Conservation (phyloP, 2,113 vertebrate species). For the Pluvianellus socialis region DNA sequence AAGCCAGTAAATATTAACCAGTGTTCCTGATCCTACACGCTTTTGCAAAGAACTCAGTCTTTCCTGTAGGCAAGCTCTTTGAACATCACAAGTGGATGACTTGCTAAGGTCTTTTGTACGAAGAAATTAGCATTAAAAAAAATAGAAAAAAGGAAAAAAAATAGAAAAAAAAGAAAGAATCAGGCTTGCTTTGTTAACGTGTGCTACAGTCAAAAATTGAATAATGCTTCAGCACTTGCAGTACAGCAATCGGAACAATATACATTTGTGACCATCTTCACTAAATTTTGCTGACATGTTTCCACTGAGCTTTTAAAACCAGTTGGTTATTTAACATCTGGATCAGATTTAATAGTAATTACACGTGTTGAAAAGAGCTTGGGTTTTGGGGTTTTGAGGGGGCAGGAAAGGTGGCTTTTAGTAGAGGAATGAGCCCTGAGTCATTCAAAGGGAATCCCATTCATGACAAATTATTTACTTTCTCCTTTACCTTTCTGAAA, state of each 20-base stretch:
- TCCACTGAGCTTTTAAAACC: background rate
- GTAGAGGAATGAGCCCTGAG: background rate
- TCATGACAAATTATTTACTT: background rate
- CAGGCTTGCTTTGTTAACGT: background rate
- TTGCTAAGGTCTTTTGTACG: background rate
- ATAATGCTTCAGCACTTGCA: background rate
- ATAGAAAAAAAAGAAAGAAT: background rate
- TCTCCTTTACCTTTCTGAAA: conserved; percentile 5
- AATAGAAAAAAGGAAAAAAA: background rate
- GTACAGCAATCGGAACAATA: background rate
- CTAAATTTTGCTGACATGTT: background rate
- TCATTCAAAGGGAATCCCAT: background rate
- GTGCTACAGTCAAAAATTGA: background rate
- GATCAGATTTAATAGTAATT: conserved; percentile 15
- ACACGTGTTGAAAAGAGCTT: background rate
- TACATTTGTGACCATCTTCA: background rate
- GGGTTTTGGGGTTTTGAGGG: background rate
- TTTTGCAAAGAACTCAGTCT: background rate
- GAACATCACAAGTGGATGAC: background rate
- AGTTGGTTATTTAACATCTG: conserved; percentile 19
- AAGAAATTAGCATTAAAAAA: background rate
- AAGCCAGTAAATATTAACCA: conserved; percentile 3
- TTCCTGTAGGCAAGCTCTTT: conserved; percentile 13
- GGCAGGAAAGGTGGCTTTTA: background rate
- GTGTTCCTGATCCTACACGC: background rate